Evolutionary conservation across 2,113 vertebrate genomes (phyloP).

Genomic region (Rattus norvegicus): DNA sequence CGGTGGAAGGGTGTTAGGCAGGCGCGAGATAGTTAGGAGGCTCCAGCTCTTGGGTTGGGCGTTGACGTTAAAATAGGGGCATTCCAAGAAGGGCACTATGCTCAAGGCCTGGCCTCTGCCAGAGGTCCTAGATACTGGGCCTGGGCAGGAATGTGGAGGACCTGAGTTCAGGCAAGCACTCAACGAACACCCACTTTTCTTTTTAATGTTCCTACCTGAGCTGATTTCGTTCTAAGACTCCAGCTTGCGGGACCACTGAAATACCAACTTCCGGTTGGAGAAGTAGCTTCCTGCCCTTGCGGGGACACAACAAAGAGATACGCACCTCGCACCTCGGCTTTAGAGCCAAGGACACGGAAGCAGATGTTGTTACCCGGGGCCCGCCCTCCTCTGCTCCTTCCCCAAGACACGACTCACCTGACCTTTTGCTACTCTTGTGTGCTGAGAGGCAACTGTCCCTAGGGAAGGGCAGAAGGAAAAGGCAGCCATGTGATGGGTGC

Average conservation of each 20-base stretch:
- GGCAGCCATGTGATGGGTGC: slow-evolving; percentile 56
- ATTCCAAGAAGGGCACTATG: neutral
- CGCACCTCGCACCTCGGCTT: neutral
- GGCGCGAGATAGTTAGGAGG: neutral
- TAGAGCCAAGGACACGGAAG: slow-evolving; percentile 38
- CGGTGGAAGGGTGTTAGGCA: accelerated
- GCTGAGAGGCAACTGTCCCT: neutral
- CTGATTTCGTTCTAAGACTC: neutral
- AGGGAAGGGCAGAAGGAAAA: slow-evolving; percentile 14
- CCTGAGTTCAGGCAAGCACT: neutral
- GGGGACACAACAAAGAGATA: slow-evolving; percentile 11
- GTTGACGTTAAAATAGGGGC: neutral
- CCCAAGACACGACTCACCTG: neutral
- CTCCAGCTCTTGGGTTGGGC: neutral
- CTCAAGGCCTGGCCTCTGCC: neutral
- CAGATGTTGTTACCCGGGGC: neutral
- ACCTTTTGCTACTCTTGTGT: neutral
- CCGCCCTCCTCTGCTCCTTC: neutral
- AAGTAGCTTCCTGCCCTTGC: neutral
- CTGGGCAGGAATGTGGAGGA: neutral
- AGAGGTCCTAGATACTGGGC: neutral
- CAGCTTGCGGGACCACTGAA: neutral
- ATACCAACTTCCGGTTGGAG: neutral
- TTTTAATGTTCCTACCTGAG: neutral
- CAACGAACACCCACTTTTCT: neutral